Evolutionary conservation across 2,797 vertebrate species (phyloP), one percentile per base, ranked within the genome.

Genomic region (Australoheros facetus): DNA sequence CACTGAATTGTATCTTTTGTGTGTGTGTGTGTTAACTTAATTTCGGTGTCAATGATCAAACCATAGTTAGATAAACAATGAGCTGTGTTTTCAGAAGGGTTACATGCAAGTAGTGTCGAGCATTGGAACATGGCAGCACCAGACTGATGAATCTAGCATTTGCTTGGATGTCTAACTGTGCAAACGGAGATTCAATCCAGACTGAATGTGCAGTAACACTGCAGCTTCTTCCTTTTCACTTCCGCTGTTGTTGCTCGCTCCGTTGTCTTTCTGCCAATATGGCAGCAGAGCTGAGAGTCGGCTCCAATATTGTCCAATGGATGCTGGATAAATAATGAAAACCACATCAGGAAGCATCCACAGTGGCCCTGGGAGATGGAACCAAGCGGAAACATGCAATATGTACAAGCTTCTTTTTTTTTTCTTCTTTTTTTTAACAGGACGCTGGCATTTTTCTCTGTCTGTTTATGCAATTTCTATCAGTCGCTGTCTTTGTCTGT

Each of bases 301-400:
- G 81, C 84, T 91, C 87, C 87, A 87, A 86, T 87, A 86, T 92
- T 88, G 90, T 93, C 89, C 90, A 90, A 90, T 92, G 90, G 90
- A 91, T 86, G 88, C 79, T 75, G 87, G 91, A 92, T 93, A 92
- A 94, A 95, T 94, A 93, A 93, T 94, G 86, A 87, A 95, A 94
- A 91, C 78, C 86, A 85, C 93, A 90, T 93, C 89, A 92, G 93
- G 89, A 93, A 93, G 89, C 89, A 91, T 86, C 87, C 82, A 56
- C 85, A 77, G 79, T 74, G 80, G 90, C 87, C 90, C 82, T 84
- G 85, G 84, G 89, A 92, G 90, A 92, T 83, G 85, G 87, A 90
- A 87, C 85, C 85, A 86, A 93, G 89, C 84, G 86, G 92, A 94
- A 93, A 94, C 91, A 93, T 92, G 86, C 84, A 92, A 91, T 89